Conservation (phyloP, 2,888 invertebrate species). For the Drosophila tripunctata region DNA sequence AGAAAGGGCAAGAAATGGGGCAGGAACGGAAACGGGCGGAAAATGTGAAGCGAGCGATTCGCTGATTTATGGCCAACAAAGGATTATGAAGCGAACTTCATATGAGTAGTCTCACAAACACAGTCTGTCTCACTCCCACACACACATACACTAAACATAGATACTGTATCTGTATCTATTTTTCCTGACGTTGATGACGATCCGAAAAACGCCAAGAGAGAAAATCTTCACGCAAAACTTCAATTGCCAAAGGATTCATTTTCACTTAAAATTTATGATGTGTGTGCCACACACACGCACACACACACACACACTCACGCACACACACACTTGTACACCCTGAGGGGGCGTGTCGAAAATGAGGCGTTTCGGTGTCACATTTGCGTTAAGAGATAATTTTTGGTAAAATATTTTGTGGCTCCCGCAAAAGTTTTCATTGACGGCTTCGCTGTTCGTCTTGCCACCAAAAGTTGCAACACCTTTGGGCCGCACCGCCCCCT, state of each 20-base stretch:
- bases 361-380: conserved; percentile 69
- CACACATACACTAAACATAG: conserved; percentile 25
- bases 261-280: conserved; percentile 77
- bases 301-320: conserved; percentile 6
- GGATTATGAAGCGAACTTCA: conserved; percentile 70
- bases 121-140: conserved; percentile 28
- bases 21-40: conserved; percentile 53
- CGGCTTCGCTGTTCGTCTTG: conserved; percentile 14
- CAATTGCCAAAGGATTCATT: conserved; percentile 81
- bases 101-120: conserved; percentile 18
- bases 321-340: background rate
- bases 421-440: conserved; percentile 64
- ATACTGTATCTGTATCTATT: conserved; percentile 25
- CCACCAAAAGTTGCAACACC: conserved; percentile 52
- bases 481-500: conserved; percentile 43
- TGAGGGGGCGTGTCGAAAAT: conserved; percentile 17
- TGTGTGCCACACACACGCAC: conserved; percentile 39
- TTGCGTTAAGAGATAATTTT: conserved; percentile 78
- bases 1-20: background rate
- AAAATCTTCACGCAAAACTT: conserved; percentile 72
- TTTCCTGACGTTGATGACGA: conserved; percentile 67
- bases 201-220: conserved; percentile 51
- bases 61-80: conserved; percentile 81
- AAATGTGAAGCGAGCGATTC: conserved; percentile 69
- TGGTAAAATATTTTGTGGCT: conserved; percentile 58